Evolutionary conservation across 2,888 invertebrate species (phyloP).

Genomic region (Drosophila siamana): DNA sequence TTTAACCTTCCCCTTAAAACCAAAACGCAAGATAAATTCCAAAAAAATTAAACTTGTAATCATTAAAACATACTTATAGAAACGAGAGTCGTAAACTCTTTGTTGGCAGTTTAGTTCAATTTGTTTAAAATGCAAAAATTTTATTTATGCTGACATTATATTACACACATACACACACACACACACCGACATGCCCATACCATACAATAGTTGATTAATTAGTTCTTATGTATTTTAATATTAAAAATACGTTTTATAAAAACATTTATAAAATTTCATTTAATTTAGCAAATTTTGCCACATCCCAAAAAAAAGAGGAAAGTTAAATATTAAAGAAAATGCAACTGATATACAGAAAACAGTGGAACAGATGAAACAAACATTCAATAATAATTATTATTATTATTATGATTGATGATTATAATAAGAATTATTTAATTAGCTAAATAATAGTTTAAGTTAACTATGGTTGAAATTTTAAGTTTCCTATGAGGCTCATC

Average conservation of each 20-base stretch:
- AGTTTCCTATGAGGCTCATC: constrained; percentile 86
- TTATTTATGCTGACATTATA: constrained; percentile 41
- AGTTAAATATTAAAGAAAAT: constrained; percentile 20
- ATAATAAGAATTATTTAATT: constrained; percentile 38
- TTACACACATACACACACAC: constrained; percentile 26
- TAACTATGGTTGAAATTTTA: constrained; percentile 84
- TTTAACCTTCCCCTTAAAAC: constrained; percentile 82
- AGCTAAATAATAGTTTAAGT: constrained; percentile 81
- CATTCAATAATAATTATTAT: background rate
- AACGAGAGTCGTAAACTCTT: background rate
- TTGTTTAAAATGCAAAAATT: constrained; percentile 25
- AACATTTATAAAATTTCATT: constrained; percentile 51
- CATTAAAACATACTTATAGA: constrained; percentile 1
- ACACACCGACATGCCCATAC: constrained; percentile 14
- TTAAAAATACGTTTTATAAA: constrained; percentile 43
- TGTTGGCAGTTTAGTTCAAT: constrained; percentile 33
- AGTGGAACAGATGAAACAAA: constrained; percentile 10
- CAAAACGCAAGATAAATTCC: constrained; percentile 11
- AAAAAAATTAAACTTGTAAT: background rate
- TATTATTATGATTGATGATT: no score
- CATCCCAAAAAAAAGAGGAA: constrained; percentile 47
- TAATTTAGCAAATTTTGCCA: constrained; percentile 63
- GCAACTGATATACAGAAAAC: constrained; percentile 14
- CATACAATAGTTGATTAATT: constrained; percentile 25
- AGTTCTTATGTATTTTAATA: constrained; percentile 35